Evolutionary conservation across 1,140 invertebrate genomes (phyloP).

Genomic region (Drosophila prosaltans): DNA sequence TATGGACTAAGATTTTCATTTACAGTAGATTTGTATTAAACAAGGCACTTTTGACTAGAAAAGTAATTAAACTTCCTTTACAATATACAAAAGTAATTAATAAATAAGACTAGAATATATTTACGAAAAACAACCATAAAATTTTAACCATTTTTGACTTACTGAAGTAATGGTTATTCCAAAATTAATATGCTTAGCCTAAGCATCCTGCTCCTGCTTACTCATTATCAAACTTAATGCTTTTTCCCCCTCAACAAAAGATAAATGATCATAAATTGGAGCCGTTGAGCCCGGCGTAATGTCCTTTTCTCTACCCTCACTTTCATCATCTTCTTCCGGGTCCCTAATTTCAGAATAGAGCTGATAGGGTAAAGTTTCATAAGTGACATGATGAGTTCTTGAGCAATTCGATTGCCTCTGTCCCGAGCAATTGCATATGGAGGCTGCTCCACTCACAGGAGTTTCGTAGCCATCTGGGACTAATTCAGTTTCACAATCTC

Average conservation of each 20-base stretch:
- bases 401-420: conserved; percentile 54
- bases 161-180: no score
- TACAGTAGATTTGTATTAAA: no score
- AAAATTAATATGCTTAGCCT: neutral
- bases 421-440: conserved; percentile 69
- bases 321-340: conserved; percentile 5
- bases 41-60: no score
- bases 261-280: conserved; percentile 67
- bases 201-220: conserved; percentile 21
- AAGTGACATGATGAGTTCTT: conserved; percentile 67
- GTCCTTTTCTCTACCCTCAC: neutral
- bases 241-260: conserved; percentile 40
- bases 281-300: conserved; percentile 28
- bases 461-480: conserved; percentile 71
- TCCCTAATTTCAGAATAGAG: conserved; percentile 76
- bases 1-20: no score
- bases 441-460: conserved; percentile 61
- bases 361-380: conserved; percentile 66
- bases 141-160: no score
- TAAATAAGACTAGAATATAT: no score
- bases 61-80: no score
- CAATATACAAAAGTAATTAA: no score
- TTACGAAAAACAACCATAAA: no score
- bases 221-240: conserved; percentile 14
- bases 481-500: conserved; percentile 33